Evolutionary conservation across 2,113 vertebrate species (phyloP), one percentile per base, ranked within the genome.

Genomic region (Actenoides hombroni): DNA sequence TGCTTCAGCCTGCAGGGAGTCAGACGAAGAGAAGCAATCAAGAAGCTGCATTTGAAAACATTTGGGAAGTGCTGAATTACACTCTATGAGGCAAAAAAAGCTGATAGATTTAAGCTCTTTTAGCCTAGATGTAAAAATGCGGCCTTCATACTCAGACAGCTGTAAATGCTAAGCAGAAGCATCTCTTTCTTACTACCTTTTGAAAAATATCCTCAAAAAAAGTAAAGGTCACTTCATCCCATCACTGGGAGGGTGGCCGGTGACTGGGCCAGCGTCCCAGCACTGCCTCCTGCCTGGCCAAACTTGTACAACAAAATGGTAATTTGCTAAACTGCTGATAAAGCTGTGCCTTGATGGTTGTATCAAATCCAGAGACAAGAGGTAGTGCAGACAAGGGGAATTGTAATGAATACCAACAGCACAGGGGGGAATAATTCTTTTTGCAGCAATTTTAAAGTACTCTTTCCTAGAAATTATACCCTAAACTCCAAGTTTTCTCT

Each of bases 301-400:
- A 88, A 95, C 51, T 49, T 78, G 7, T 67, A 68, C 65, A 88
- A 46, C 23, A 42, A 33, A 20, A 26, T 7, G 2, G 44, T 49
- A 74, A 93, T 92, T 86, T 94, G 71, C 86, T 84, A 79, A 94
- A 9, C 16, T 78, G 57, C 29, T 84, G 64, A 80, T 46, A 90
- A 64, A 79, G 28, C 33, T 94, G 42, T 44, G 68, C 46, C 9
- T 15, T 60, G 46, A 37, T 68, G 39, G 77, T 60, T 89, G 33
- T 76, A 64, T 67, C 81, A 80, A 91, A 82, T 53, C 64, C 75
- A 69, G 75, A 89, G 65, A 83, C 42, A 92, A 90, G 63, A 83
- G 67, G 13, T 5, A 56, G 71, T 18, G 25, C 76, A 78, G 82
- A 88, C 31, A 63, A 44, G 53, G 42, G 67, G 70, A 96, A 97